Base-by-base conservation (phyloP, 2,888 invertebrate species). In the Dasysyrphus albostriatus region DNA sequence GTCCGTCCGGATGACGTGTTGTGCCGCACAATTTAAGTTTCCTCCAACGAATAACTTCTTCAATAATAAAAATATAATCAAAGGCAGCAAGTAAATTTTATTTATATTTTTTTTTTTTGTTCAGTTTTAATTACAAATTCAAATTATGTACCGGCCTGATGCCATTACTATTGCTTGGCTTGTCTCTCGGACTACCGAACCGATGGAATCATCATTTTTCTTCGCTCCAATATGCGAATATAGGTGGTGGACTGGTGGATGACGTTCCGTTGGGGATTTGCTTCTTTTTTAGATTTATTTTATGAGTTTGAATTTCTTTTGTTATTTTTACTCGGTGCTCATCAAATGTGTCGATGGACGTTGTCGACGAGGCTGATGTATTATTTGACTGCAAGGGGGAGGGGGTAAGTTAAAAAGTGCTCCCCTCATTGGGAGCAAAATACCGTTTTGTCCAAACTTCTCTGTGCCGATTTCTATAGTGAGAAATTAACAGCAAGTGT, bases 141-240 rank as follows among this genome's bases (percentile, higher is more conserved):
- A 77, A 81, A 81, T 72, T 77, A 61, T 81, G 56, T 69, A 85
- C 77, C 67, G 67, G 76, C 58, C 75, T 54, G 42, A 47, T 77
- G 83, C 69, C 69, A 54, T 59, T 32, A 56, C 49, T 65, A 39
- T 56, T 61, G 39, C 42, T 37, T 12, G 10, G n/a, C 19, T 42
- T 34, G 32, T 12, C 51, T 65, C 7, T n/a, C 10, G 47, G 59
- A 32, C 24, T 56, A 56, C 19, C 42, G 51, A 65, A 44, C 44
- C 84, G 72, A 76, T 73, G 77, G 61, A 61, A 77, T 81, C 85
- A 85, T 81, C 85, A 85, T 73, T 81, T 85, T 69, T 70, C 74
- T 85, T 81, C 76, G 77, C 44, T 81, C 56, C 85, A 74, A 85
- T 77, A 81, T 81, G 77, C 85, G 77, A 77, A 81, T 81, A 85